Percentiles rank a stretch among this genome's conserved stretches.
phyloP scores from a whole-genome alignment of 2,113 vertebrate species.

The Stercorarius parasiticus region DNA sequence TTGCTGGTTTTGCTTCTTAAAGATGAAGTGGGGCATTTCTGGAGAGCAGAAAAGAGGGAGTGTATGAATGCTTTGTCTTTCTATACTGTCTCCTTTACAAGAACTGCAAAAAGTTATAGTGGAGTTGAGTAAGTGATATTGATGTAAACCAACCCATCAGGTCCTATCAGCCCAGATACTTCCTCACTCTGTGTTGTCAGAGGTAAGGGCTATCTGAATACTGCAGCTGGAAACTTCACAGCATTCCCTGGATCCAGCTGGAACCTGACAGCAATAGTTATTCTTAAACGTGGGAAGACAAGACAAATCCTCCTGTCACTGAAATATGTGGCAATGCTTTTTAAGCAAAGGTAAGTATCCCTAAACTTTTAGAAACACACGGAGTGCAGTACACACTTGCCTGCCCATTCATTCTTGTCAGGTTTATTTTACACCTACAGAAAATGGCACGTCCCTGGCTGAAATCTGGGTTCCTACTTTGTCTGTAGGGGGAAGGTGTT shows the following conservation, averaged over 20 bases:
- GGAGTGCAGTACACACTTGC: neutral
- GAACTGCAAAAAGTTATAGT: neutral
- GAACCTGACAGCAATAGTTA: neutral
- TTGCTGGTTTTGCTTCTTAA: neutral
- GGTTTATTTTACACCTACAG: neutral
- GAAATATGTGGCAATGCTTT: neutral
- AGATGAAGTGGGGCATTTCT: neutral
- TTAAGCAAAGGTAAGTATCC: neutral
- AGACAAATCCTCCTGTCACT: neutral
- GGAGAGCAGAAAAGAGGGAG: neutral
- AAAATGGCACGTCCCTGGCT: neutral
- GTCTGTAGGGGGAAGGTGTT: fast-evolving
- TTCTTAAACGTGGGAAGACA: neutral
- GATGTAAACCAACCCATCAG: neutral
- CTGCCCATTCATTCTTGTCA: neutral
- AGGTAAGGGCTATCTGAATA: neutral
- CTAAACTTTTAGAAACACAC: neutral
- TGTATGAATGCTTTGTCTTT: neutral
- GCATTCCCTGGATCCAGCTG: neutral
- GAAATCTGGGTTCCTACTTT: neutral
- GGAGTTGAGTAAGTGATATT: neutral
- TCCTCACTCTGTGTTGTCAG: neutral
- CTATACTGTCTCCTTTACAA: neutral
- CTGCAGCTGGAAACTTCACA: neutral
- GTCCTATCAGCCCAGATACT: neutral